Conservation (phyloP, 2,113 vertebrate species). For the Lagenorhynchus albirostris region DNA sequence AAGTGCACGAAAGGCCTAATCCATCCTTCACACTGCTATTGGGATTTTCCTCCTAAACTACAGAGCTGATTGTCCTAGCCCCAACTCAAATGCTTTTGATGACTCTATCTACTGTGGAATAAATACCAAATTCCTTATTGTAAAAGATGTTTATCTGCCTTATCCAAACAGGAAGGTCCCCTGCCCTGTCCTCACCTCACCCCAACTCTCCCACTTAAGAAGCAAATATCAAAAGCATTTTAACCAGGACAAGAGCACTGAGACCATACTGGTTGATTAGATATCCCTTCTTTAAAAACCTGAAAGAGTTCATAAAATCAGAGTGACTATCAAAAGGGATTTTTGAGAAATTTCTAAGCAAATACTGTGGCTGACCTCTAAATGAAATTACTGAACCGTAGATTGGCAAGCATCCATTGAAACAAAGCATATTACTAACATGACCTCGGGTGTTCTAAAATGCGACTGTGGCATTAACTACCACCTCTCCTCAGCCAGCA, state of each 20-base stretch:
- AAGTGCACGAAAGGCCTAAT: neutral
- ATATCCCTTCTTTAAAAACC: neutral
- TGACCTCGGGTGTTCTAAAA: fast-evolving
- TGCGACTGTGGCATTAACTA: fast-evolving
- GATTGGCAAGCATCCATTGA: neutral
- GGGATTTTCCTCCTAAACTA: neutral
- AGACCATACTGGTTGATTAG: neutral
- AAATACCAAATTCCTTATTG: neutral
- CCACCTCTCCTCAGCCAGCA: neutral
- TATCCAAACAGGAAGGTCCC: neutral
- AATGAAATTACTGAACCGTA: neutral
- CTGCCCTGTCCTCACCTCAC: neutral
- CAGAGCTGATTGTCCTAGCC: neutral
- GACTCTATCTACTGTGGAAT: neutral
- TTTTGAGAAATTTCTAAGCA: neutral
- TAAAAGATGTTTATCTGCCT: neutral
- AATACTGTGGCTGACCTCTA: neutral
- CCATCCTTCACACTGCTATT: neutral
- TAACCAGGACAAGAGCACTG: neutral
- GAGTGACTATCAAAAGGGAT: neutral
- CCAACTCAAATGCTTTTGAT: neutral
- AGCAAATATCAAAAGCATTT: neutral
- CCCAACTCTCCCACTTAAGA: neutral
- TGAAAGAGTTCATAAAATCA: neutral
- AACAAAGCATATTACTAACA: neutral